Base-by-base conservation (phyloP, 1,140 invertebrate species). In the Drosophila kohkoa region DNA sequence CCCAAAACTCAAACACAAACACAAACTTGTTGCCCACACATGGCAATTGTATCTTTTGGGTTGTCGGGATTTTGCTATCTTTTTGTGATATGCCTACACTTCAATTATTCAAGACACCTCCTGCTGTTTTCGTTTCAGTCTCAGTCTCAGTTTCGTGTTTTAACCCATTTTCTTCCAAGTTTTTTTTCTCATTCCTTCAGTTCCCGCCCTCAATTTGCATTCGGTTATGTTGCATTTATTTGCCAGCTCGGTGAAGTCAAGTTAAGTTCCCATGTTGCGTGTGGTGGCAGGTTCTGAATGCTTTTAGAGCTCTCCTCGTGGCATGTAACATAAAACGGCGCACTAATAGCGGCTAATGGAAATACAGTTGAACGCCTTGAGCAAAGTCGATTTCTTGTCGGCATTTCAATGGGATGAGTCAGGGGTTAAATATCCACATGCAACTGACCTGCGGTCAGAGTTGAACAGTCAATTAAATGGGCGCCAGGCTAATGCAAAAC, bases 311-410 rank as follows among this genome's bases (percentile, higher is more conserved):
- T 38, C 59, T 46, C 8, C 59, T 46, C 10, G 10, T 28, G 46
- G 75, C 66, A 74, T 67, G 83, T 80, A 87, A 87, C 77, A 82
- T 58, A 77, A 88, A 71, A 82, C 83, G 64, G 13, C 65, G 45
- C 45, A 60, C 63, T 83, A 87, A 87, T 87, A 62, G 79, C 41
- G 35, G 49, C 66, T 87, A 82, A 87, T 87, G 85, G 83, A 51
- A 38, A 67, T 55, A n/a, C 46, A 49, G 32, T 35, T 45, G 28
- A 43, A 30, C 57, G 54, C 30, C 49, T 60, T 13, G 41, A 5
- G 41, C 3, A 43, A 25, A 13, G 41, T 38, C 11, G 35, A 10
- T 25, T 25, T 3, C 25, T 52, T 64, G 62, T 57, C 54, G 32
- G 15, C n/a, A 43, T 43, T 32, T 41, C 54, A 11, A 28, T 45